Evolutionary conservation across 2,888 invertebrate genomes (phyloP).

Genomic region (Caradrina kadenii): DNA sequence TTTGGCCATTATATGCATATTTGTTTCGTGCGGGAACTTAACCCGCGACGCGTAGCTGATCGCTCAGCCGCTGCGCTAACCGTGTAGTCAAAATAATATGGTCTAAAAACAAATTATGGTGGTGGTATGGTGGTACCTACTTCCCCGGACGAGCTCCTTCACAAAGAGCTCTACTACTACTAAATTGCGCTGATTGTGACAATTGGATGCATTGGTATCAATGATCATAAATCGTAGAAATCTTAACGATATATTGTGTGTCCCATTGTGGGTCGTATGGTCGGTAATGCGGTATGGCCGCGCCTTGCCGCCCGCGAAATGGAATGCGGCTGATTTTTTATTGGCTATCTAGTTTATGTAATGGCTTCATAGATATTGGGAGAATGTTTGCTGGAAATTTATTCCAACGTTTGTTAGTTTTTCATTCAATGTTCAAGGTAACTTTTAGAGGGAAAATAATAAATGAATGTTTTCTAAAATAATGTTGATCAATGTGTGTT

Average conservation of each 20-base stretch:
- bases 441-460: neutral
- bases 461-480: no score
- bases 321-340: conserved; percentile 53
- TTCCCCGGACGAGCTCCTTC: no score
- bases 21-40: no score
- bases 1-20: no score
- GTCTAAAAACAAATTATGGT: no score
- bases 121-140: no score
- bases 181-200: conserved; percentile 70
- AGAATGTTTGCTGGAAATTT: conserved; percentile 20
- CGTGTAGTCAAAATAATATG: neutral
- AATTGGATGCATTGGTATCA: conserved; percentile 71
- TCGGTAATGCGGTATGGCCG: conserved; percentile 24
- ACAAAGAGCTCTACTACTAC: no score
- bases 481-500: no score
- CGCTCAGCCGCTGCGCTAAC: no score
- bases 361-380: conserved; percentile 19
- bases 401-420: neutral
- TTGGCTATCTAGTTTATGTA: conserved; percentile 42
- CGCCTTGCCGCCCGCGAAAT: conserved; percentile 23
- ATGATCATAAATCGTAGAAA: conserved; percentile 64
- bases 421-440: neutral
- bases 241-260: conserved; percentile 43
- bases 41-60: no score
- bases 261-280: conserved; percentile 23